Evolutionary conservation across 37 sponge, comb jelly and placozoan genomes (phyloP), one percentile per base, ranked within the genome.

Genomic region (Halisarca cf. caerulea): DNA sequence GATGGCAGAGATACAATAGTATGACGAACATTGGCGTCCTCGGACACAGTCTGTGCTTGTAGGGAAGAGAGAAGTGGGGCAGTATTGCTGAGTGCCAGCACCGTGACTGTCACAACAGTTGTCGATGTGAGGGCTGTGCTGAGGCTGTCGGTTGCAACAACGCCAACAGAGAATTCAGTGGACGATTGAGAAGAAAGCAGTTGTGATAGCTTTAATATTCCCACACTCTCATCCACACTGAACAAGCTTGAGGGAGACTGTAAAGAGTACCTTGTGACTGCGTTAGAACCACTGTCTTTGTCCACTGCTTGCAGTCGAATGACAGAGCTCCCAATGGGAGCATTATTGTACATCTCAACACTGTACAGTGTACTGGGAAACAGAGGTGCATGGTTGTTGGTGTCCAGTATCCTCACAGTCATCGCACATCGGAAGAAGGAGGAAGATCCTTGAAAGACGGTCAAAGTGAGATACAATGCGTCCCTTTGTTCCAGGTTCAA

Each of bases 301-400:
- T 92, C 93, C 11, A 15, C 41, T 20, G 91, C 90, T 20, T 34
- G 47, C 0, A 83, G 42, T 40, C 61, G 43, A 59, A 84, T 87
- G 18, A 93, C 33, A n/a, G 51, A 58, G 17, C 85, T 20, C 0
- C 79, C 82, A 0, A 74, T 62, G 59, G 91, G 94, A 39, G 91
- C 83, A 74, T 68, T 72, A 28, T 47, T 21, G 55, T 94, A 94
- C 30, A 94, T 78, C 35, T 88, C 83, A 17, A 88, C 24, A 7
- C 66, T 33, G 58, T 86, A 90, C 8, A 37, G 18, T 23, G 45
- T 32, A 0, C 60, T 37, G 3, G 57, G 4, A 78, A 94, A 94
- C 30, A 37, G 25, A 32, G 94, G 92, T 4, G 80, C 54, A 53
- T 94, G 77, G 59, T 90, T 85, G 80, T 93, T 85, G 20, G 84